Conservation (phyloP, 1,140 invertebrate genomes). For the Drosophila ohnishii region DNA sequence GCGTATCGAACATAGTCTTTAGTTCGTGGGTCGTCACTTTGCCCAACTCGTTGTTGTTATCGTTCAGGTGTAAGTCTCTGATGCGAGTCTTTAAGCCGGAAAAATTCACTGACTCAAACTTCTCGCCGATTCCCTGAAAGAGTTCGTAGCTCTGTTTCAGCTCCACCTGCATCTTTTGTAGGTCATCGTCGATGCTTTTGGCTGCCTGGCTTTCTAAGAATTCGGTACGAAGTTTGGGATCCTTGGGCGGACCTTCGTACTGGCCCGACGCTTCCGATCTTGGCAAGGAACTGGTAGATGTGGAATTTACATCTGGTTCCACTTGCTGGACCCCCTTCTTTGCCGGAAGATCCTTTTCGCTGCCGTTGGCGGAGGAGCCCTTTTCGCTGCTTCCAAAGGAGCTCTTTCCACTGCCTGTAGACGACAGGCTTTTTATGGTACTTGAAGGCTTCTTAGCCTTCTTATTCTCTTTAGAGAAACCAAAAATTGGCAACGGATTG, state of each 20-base stretch:
- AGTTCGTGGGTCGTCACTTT: slow-evolving; percentile 52
- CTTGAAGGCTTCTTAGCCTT: slow-evolving; percentile 3
- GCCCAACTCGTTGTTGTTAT: slow-evolving; percentile 36
- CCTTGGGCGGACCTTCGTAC: slow-evolving; percentile 10
- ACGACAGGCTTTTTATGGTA: not conserved
- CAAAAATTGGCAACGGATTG: slow-evolving; percentile 43
- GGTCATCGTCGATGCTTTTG: slow-evolving; percentile 62
- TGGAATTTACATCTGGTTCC: not conserved
- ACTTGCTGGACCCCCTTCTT: not conserved
- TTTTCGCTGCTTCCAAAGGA: slow-evolving; percentile 33
- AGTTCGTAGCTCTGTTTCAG: slow-evolving; percentile 70
- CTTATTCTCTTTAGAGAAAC: not conserved
- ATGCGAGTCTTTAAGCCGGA: slow-evolving; percentile 63
- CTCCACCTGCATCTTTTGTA: slow-evolving; percentile 70
- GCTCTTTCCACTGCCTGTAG: slow-evolving; percentile 1
- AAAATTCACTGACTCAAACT: slow-evolving; percentile 69
- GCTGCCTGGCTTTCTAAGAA: slow-evolving; percentile 43
- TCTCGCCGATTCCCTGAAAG: slow-evolving; percentile 70
- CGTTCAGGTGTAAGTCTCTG: slow-evolving; percentile 62
- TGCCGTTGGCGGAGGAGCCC: slow-evolving; percentile 26
- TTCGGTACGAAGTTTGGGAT: slow-evolving; percentile 26
- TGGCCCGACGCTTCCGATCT: slow-evolving; percentile 1
- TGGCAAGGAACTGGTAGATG: slow-evolving; percentile 15
- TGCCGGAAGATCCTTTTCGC: not conserved
- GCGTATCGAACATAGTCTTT: slow-evolving; percentile 58